These are phyloP conservation scores for Atherix ibis DNA, from an alignment of 2,888 invertebrate species.

Conservation along the genomic window DNA sequence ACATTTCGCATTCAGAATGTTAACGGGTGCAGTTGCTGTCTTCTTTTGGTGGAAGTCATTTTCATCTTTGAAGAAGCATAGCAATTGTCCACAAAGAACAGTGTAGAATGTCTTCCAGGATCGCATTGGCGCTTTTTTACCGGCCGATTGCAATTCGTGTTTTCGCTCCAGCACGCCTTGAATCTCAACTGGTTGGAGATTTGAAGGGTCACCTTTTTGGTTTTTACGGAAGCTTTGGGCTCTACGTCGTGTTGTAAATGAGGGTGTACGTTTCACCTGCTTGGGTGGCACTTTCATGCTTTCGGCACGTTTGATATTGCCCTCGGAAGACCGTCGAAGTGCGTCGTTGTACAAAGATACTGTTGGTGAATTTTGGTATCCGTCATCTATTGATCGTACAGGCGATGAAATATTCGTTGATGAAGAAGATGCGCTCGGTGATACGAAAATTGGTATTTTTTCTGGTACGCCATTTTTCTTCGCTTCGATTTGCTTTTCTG, in stretches of 20 bases:
- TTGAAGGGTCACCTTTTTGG: slow-evolving; percentile 40
- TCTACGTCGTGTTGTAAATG: slow-evolving; percentile 82
- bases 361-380: slow-evolving; percentile 38
- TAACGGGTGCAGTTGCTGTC: slow-evolving; percentile 75
- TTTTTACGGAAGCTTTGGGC: slow-evolving; percentile 74
- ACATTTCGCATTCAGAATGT: slow-evolving; percentile 62
- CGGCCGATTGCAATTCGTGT: slow-evolving; percentile 84
- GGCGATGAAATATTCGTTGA: slow-evolving; percentile 17
- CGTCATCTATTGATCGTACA: slow-evolving; percentile 3
- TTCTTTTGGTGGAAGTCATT: slow-evolving; percentile 77
- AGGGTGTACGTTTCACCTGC: slow-evolving; percentile 80
- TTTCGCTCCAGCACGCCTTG: slow-evolving; percentile 85
- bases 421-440: slow-evolving; percentile 18
- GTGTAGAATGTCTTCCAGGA: slow-evolving; percentile 94
- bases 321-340: slow-evolving; percentile 41
- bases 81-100: slow-evolving; percentile 87
- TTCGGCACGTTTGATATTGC: slow-evolving; percentile 64
- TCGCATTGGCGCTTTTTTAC: slow-evolving; percentile 84
- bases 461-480: slow-evolving; percentile 31
- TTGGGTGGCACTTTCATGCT: slow-evolving; percentile 76
- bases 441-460: slow-evolving; percentile 29
- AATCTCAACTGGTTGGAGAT: slow-evolving; percentile 81
- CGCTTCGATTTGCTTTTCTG: slow-evolving; percentile 45
- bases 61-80: slow-evolving; percentile 96
- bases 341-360: slow-evolving; percentile 48